phyloP scores from a whole-genome alignment of 1,140 invertebrate species.

The Drosophila fuyamai region DNA sequence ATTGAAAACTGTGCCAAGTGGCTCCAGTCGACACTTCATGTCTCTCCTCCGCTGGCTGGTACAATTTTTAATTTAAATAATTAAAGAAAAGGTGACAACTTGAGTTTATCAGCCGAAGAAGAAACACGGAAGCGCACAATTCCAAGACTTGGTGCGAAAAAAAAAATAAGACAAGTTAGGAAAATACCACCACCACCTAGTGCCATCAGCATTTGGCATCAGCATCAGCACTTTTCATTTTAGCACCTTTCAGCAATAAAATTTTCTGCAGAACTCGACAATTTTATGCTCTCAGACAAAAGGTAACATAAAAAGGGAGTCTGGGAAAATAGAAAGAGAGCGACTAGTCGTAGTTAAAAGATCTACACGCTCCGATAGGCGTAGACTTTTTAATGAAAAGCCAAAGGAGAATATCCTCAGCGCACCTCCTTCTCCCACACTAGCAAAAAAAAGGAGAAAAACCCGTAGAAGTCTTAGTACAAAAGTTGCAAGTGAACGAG shows the following conservation, averaged over 20 bases:
- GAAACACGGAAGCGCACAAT: neutral
- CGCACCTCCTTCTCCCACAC: neutral
- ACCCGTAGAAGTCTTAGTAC: constrained; percentile 4
- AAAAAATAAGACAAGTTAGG: neutral
- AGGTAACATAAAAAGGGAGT: constrained; percentile 57
- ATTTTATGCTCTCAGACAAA: constrained; percentile 70
- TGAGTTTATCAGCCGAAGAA: constrained; percentile 28
- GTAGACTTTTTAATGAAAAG: constrained; percentile 76
- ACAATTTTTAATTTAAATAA: constrained; percentile 80
- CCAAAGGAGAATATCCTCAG: constrained; percentile 34
- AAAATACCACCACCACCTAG: constrained; percentile 13
- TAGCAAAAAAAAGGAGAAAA: constrained; percentile 18
- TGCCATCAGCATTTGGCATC: constrained; percentile 61
- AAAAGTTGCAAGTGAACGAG: constrained; percentile 43
- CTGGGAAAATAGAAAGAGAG: constrained; percentile 3
- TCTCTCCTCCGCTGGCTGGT: constrained; percentile 38
- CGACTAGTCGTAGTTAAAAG: constrained; percentile 63
- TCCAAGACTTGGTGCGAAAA: neutral
- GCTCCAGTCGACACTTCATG: constrained; percentile 47
- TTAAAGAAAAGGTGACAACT: constrained; percentile 62
- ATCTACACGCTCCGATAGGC: constrained; percentile 68
- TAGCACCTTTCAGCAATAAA: constrained; percentile 83
- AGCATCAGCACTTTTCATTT: constrained; percentile 82
- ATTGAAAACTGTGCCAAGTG: constrained; percentile 81
- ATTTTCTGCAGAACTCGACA: constrained; percentile 79